Evolutionary conservation across 2,888 invertebrate genomes (phyloP), one percentile per base, ranked within the genome.

Genomic region (Antitype chi): DNA sequence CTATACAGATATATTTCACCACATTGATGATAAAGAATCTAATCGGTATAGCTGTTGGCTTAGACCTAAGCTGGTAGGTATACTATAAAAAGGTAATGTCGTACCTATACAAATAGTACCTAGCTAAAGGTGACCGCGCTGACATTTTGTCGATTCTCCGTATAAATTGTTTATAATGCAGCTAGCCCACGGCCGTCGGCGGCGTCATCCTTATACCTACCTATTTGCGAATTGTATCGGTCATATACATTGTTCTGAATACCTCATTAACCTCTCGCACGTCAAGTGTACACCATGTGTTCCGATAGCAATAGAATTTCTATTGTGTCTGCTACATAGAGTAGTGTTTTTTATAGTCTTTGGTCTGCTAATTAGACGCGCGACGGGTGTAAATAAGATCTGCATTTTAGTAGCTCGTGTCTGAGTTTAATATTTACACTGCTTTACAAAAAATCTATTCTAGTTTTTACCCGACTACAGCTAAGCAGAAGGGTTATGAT

Each of bases 101-200:
- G 86, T 89, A n/a, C n/a, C n/a, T n/a, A 91, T 91, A 90, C 82
- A 90, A 91, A 92, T 91, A 47, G 72, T 66, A 67, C 72, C n/a
- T 55, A 67, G 73, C n/a, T 55, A 85, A 87, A 90, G 89, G 91
- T 91, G 90, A 90, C 82, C 79, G 78, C 43, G 73, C 59, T 88
- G 90, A 89, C 89, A 84, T 88, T 86, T 76, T 15, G 53, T 59
- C 38, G 62, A 68, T 70, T 70, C 59, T 67, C 49, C 69, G 67
- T 73, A 85, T 81, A 85, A 74, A 86, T 69, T 52, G 64, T 70
- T 57, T 70, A 70, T 53, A 64, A 64, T 66, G n/a, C 32, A 59
- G 47, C 23, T 66, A 32, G 43, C 43, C 49, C 43, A 38, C 38
- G 6, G 38, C 38, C 32, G 38, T 3, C n/a, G n/a, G 28, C 52